phyloP scores from a whole-genome alignment of 2,888 invertebrate species.

The Reticulitermes lucifugus region DNA sequence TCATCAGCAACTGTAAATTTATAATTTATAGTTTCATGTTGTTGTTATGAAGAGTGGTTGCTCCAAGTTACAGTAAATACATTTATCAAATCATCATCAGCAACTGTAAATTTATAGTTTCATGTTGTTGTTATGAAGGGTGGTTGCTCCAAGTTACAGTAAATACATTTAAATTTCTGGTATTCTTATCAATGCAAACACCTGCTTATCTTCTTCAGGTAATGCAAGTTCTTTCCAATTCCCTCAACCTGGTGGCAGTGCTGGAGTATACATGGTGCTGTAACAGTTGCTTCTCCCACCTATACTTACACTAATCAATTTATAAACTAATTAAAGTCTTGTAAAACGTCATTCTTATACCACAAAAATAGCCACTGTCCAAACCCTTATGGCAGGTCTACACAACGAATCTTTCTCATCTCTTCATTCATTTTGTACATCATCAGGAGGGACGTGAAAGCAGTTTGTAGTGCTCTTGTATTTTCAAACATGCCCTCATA shows the following conservation, averaged over 20 bases:
- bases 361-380: background rate
- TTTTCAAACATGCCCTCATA: background rate
- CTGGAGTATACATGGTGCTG: background rate
- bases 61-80: too few relatives aligned
- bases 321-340: background rate
- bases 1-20: too few relatives aligned
- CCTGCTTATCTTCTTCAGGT: too few relatives aligned
- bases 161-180: too few relatives aligned
- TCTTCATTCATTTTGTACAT: background rate
- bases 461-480: conserved; percentile 1
- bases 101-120: too few relatives aligned
- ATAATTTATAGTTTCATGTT: too few relatives aligned
- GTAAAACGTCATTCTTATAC: background rate
- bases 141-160: too few relatives aligned
- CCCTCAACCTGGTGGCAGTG: background rate
- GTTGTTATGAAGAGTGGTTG: too few relatives aligned
- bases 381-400: conserved; percentile 15
- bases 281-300: background rate
- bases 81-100: too few relatives aligned
- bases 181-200: too few relatives aligned
- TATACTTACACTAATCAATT: background rate
- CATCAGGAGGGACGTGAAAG: background rate
- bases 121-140: too few relatives aligned
- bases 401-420: conserved; percentile 19
- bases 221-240: too few relatives aligned